phyloP scores from a whole-genome alignment of 2,797 vertebrate species.

The Lacerta bilineata region DNA sequence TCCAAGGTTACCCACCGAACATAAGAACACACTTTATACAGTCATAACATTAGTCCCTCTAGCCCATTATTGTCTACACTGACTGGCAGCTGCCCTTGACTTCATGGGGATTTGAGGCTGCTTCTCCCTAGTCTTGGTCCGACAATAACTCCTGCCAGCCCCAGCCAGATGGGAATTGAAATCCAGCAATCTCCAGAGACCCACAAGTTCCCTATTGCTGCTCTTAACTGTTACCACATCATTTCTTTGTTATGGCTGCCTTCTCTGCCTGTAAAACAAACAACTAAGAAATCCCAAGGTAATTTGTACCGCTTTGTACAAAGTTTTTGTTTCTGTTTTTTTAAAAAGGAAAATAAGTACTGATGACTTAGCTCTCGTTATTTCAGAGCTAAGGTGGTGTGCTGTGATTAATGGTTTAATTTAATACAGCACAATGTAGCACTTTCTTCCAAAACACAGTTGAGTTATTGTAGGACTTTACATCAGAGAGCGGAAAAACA shows the following conservation, averaged over 20 bases:
- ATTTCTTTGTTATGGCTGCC: not conserved
- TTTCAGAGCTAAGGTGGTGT: constrained; percentile 15
- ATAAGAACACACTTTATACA: too few relatives aligned
- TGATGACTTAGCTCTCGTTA: constrained; percentile 28
- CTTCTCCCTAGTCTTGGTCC: not conserved
- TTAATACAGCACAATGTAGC: constrained; percentile 45
- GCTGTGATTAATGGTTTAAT: constrained; percentile 53
- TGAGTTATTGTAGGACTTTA: constrained; percentile 49
- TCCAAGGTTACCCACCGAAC: too few relatives aligned
- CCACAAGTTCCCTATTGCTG: not conserved
- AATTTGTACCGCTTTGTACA: constrained; percentile 24
- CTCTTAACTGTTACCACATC: not conserved
- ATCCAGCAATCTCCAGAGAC: not conserved
- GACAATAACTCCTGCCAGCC: not conserved
- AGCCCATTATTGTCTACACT: too few relatives aligned
- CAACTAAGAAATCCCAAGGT: not conserved
- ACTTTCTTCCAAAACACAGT: constrained; percentile 54
- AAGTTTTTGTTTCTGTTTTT: constrained; percentile 3
- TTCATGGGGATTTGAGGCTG: not conserved
- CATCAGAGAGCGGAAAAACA: constrained; percentile 45
- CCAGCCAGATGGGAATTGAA: not conserved
- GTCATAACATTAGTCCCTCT: too few relatives aligned
- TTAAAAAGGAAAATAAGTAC: constrained; percentile 29
- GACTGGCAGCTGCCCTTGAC: too few relatives aligned
- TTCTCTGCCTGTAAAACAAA: constrained; percentile 1